Evolutionary conservation across 1,140 invertebrate genomes (phyloP), one percentile per base, ranked within the genome.

Genomic region (Delia radicum): DNA sequence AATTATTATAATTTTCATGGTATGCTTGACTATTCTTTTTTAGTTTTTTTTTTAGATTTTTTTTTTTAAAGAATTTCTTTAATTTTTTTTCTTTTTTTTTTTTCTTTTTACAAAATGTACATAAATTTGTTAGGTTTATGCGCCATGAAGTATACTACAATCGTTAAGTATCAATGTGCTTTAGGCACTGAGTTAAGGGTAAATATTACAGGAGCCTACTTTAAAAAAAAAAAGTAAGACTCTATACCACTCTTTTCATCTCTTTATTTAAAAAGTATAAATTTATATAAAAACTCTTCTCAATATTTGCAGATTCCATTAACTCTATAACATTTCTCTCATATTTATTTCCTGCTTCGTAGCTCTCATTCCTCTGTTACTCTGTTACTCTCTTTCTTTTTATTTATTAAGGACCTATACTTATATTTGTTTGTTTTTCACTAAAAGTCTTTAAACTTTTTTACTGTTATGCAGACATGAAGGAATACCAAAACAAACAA

Each of bases 161-260:
- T 33, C 65, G 29, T 69, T 33, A 69, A 33, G 65, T 69, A 69
- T 24, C 65, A 69, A 69, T 33, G 65, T 69, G 65, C 65, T 69
- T 69, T 69, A 69, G 65, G 65, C 65, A 69, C 65, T 69, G 65
- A 69, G 65, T 69, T 33, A 33, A 55, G 48, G 48, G 48, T 55
- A 55, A 55, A 21, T 21, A 21, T 55, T 55, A 6, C 48, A 15
- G 65, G 65, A 69, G 65, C 65, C 65, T 69, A 69, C 48, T 55
- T 55, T 55, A 18, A 55, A 55, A 10, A 42, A 42, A 3, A 13
- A 10, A 42, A 42, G 3, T 42, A 42, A 6, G n/a, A 55, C 48
- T 55, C 21, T 18, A 21, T 18, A 55, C 48, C 18, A 55, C 48
- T 55, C 8, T 37, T 37, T 37, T 7, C 21, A n/a, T n/a, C 18